A percentile compares a stretch with the other conserved stretches of the same genome.
These are phyloP conservation scores for Tolmerus cingulatus DNA, from an alignment of 2,888 invertebrate species.

Conservation along the genomic window DNA sequence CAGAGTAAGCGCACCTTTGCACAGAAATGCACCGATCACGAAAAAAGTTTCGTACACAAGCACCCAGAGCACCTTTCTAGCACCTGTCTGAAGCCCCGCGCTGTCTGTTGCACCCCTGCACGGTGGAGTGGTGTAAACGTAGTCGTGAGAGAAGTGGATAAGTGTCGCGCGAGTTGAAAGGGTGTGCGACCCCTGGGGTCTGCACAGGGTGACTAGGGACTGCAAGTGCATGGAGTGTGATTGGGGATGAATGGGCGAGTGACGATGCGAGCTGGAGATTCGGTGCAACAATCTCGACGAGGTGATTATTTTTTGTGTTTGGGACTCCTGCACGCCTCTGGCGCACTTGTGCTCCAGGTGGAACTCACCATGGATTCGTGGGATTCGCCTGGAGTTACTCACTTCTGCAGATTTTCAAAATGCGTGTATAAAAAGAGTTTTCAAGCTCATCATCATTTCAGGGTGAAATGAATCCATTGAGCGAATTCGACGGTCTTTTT, in stretches of 20 bases:
- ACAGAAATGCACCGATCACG: neutral
- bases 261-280: neutral
- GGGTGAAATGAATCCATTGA: neutral
- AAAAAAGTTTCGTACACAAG: neutral
- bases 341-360: neutral
- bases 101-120: neutral
- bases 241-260: neutral
- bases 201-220: neutral
- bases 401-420: neutral
- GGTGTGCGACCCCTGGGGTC: neutral
- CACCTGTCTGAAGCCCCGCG: neutral
- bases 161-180: neutral
- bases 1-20: constrained; percentile 3
- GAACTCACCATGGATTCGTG: neutral
- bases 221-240: neutral
- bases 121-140: neutral
- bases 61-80: neutral
- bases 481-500: neutral
- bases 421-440: neutral
- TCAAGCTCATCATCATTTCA: neutral
- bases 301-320: constrained; percentile 6
- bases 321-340: neutral
- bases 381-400: neutral
- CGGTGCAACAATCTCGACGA: neutral
- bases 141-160: neutral